Base-by-base conservation (phyloP, 2,797 vertebrate species). In the Sebastes iracundus region DNA sequence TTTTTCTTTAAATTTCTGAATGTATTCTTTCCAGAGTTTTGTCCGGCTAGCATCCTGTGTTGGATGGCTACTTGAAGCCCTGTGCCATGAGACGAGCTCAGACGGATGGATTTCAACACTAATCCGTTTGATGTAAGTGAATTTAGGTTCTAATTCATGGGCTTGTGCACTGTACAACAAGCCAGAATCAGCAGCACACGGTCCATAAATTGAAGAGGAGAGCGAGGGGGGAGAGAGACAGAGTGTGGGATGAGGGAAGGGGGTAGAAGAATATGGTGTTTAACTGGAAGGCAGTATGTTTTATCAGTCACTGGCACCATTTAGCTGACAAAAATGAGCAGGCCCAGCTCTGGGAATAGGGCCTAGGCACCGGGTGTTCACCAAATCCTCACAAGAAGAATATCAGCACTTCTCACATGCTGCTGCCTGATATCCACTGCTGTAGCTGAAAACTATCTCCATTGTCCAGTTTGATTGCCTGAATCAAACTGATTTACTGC, bases 401-500 rank as follows among this genome's bases (percentile, higher is more conserved):
- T 99, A 98, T 98, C 97, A 97, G 97, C 96, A 79, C 96, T 95
- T 94, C 95, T 98, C 98, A 98, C 97, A 98, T 96, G 98, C 97
- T 93, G 97, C 96, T 82, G 95, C 93, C 96, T 97, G 97, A 97
- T 97, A 98, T 94, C 96, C 97, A 94, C 95, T 91, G 96, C 96
- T 93, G 93, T 90, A 93, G 97, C 97, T 97, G 97, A 97, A 97
- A 98, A 99, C 98, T 98, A 98, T 99, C 98, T 98, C 98, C 97
- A 99, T 99, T 99, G 98, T 99, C 98, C 98, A 97, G 98, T 99
- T 99, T 99, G 98, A 99, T 99, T 98, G 98, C 98, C 97, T 98
- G 98, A 99, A 99, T 99, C 98, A 99, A 99, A 99, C 98, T 99
- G 98, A 99, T 99, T 99, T 99, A 99, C 98, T 98, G 98, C 98